Conservation (phyloP, 2,113 vertebrate species). For the Ursus arctos region DNA sequence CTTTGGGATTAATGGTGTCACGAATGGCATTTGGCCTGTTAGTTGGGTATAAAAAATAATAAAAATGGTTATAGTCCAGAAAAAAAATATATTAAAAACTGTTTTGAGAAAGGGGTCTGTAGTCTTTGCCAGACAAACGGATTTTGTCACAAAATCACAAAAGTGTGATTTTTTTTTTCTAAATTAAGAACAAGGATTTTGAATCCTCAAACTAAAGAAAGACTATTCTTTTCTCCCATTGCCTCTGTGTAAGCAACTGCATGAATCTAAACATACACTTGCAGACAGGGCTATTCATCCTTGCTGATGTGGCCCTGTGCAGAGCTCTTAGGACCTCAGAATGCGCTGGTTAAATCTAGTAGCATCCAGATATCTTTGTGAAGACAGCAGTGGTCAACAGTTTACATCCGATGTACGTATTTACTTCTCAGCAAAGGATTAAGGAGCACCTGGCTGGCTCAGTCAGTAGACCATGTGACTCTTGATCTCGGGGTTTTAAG, state of each 20-base stretch:
- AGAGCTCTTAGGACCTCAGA: not conserved
- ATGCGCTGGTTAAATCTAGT: not conserved
- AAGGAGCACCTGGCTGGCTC: not conserved
- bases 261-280: not conserved
- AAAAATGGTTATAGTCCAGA: not conserved
- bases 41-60: not conserved
- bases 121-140: not conserved
- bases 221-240: not conserved
- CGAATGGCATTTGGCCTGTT: not conserved
- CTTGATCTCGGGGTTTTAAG: not conserved
- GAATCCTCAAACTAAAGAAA: not conserved
- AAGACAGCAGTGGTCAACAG: not conserved
- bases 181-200: slow-evolving; percentile 59
- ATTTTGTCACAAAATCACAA: not conserved
- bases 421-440: not conserved
- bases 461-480: not conserved
- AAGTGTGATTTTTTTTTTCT: not conserved
- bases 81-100: no score
- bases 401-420: not conserved
- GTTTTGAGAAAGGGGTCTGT: not conserved
- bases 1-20: not conserved
- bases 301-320: not conserved
- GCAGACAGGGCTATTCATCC: not conserved
- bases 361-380: not conserved
- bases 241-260: not conserved